Evolutionary conservation across 2,797 vertebrate genomes (phyloP).

Genomic region (Squalus acanthias): DNA sequence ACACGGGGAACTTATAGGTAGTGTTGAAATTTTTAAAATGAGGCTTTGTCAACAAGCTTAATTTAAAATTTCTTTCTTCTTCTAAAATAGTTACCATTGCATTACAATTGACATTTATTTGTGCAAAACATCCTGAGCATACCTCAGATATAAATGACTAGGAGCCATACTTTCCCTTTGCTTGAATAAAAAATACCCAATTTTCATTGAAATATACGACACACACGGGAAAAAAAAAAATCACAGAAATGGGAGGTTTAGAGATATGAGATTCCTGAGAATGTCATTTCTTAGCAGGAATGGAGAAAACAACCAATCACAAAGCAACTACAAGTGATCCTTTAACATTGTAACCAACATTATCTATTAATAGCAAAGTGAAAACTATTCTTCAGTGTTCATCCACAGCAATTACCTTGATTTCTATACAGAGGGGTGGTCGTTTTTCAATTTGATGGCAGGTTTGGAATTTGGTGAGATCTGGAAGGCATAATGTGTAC

Average conservation of each 20-base stretch:
- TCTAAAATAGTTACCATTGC: neutral
- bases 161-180: neutral
- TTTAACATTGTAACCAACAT: neutral
- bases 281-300: neutral
- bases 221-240: neutral
- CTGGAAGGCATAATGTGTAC: constrained; percentile 89
- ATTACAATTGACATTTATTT: neutral
- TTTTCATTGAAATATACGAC: neutral
- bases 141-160: neutral
- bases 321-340: neutral
- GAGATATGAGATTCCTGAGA: neutral
- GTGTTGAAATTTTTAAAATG: neutral
- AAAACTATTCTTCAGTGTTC: constrained; percentile 53
- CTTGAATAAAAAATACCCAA: neutral
- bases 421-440: constrained; percentile 88
- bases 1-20: neutral
- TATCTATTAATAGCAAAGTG: neutral
- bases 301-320: neutral
- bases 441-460: constrained; percentile 69
- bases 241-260: neutral
- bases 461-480: constrained; percentile 77
- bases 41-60: neutral
- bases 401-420: constrained; percentile 62
- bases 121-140: neutral
- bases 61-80: neutral